phyloP scores from a whole-genome alignment of 1,140 invertebrate species.

The Euwallacea fornicatus region DNA sequence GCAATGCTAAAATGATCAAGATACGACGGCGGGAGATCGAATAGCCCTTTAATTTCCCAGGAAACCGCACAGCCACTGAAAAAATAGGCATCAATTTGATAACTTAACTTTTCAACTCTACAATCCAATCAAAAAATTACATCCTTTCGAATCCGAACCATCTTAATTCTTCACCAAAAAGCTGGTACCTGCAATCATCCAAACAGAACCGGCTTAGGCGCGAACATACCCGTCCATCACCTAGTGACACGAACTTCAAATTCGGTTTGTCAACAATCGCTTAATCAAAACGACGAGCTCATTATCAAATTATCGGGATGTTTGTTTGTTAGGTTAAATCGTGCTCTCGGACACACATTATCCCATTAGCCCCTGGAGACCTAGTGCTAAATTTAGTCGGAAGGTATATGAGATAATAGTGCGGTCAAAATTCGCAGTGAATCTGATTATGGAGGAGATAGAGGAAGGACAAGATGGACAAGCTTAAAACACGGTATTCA shows the following conservation, averaged over 20 bases:
- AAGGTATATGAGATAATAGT: constrained; percentile 13
- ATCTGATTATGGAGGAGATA: background rate
- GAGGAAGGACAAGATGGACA: constrained; percentile 9
- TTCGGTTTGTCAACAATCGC: constrained; percentile 27
- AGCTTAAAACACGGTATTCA: background rate
- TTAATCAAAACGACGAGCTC: constrained; percentile 18
- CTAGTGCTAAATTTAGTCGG: constrained; percentile 19
- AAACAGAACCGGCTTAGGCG: no score
- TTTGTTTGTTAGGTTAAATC: constrained; percentile 19
- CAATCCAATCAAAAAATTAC: no score
- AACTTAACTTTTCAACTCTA: no score
- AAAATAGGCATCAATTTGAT: no score
- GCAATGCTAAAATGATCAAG: no score
- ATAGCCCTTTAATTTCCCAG: no score
- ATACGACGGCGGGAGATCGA: no score
- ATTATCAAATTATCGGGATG: constrained; percentile 32
- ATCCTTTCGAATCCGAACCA: no score
- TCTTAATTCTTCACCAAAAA: no score
- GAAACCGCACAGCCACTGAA: no score
- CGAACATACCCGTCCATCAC: background rate
- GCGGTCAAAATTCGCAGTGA: constrained; percentile 20
- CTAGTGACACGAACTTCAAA: constrained; percentile 10
- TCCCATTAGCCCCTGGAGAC: constrained; percentile 12
- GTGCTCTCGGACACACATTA: constrained; percentile 18
- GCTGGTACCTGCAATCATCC: no score